Base-by-base conservation (phyloP, 2,797 vertebrate genomes). In the Meriones psammophilus region DNA sequence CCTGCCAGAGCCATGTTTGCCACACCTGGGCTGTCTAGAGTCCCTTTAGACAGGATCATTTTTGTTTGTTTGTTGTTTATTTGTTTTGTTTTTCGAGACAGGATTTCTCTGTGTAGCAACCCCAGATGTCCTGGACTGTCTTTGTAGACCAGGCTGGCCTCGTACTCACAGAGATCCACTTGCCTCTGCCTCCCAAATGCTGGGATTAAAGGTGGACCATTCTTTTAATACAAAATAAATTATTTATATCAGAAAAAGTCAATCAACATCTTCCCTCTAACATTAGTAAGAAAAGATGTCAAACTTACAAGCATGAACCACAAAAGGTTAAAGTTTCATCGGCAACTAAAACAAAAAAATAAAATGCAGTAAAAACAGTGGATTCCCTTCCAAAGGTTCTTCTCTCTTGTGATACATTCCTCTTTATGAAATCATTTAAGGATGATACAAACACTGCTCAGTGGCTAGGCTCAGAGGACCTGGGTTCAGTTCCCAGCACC, bases 291-390 rank as follows among this genome's bases (percentile, higher is more conserved):
- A 92, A 92, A 56, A 88, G 87, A 87, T 88, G 39, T 64, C 60
- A 94, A 89, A 93, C 89, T 54, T 91, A 50, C 5, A 96, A 83
- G 28, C 15, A 80, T 73, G 36, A 87, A n/a, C 66, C 85, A 84
- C 54, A 88, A 56, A 91, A 88, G 74, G 24, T 92, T 89, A 92
- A 92, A 78, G 39, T 58, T 94, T 94, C 12, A 56, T 33, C 89
- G 93, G 78, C 90, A 87, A 92, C 14, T 85, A 89, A 93, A 90
- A 92, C 62, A 96, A 74, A 56, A 73, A 94, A 88, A n/a, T 54
- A 26, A 50, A 78, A 68, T 64, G 84, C 30, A 50, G 74, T 36
- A 89, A 66, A 14, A 14, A 78, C 42, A 94, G 54, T 20, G 81
- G 17, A 14, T 39, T 80, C 30, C 60, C 20, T 88, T 94, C 28